Base-by-base conservation (phyloP, 2,888 invertebrate species). In the Catocala sponsa region DNA sequence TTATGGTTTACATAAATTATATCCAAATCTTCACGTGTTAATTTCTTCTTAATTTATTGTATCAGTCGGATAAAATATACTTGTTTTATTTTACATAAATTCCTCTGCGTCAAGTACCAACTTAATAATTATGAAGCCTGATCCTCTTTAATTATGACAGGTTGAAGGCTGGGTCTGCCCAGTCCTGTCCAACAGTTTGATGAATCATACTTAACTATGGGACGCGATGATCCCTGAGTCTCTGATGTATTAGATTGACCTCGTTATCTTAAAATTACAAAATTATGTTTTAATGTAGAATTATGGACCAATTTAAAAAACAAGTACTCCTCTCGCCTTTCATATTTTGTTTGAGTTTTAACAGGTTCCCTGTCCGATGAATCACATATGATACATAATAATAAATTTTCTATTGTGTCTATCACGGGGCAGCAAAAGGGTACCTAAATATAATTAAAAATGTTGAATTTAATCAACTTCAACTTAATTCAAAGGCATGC, bases 71-170 rank as follows among this genome's bases (percentile, higher is more conserved):
- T 53, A 41, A 25, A 41, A 49, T 46, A 11, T 54, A 52, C 15
- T 12, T 43, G n/a, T 13, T 51, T 55, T 55, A 52, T 42, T 15
- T 32, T 38, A 35, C 43, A 71, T 70, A 70, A 74, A 76, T 65
- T 51, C 66, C 76, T 78, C 33, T 52, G 5, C 69, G 63, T 80
- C 75, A 79, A 78, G 81, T 82, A 81, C 70, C 72, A 73, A 74
- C 80, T 87, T 87, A 86, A 85, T 71, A 61, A 72, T 70, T 76
- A 73, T 77, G 78, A 81, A 77, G 77, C 57, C 62, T 72, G 67
- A 82, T 81, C 75, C 79, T 79, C 82, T 83, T 84, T 85, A 85
- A 86, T 85, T 82, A 83, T 86, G 87, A 86, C 86, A 84, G 82
- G 63, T 83, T 83, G 80, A 86, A 79, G 75, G 73, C 74, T 80